These are phyloP conservation scores for Hycleus cichorii DNA, from an alignment of 1,140 invertebrate species.

Conservation along the genomic window DNA sequence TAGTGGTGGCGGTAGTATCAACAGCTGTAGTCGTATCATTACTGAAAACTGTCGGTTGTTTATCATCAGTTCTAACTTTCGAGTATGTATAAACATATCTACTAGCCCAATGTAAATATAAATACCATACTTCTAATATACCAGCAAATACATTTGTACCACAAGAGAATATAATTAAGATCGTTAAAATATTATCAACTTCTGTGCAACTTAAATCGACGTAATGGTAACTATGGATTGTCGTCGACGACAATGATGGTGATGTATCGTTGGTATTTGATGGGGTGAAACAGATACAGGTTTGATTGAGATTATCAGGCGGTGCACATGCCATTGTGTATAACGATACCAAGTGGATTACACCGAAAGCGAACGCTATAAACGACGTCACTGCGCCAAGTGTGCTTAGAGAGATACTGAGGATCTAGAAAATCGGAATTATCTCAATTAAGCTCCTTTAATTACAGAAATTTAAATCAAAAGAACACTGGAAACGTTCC, in stretches of 20 bases:
- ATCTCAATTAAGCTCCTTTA: not conserved
- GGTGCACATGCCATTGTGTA: conserved; percentile 39
- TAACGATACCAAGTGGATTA: conserved; percentile 41
- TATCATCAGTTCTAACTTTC: conserved; percentile 4
- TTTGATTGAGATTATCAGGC: conserved; percentile 31
- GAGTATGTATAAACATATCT: conserved; percentile 26
- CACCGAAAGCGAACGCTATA: conserved; percentile 40
- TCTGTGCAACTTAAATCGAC: conserved; percentile 43
- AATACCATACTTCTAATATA: conserved; percentile 41
- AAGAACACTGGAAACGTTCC: too few species aligned
- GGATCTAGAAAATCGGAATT: conserved; percentile 34
- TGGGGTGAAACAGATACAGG: conserved; percentile 32
- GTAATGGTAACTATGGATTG: conserved; percentile 37
- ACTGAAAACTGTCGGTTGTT: conserved; percentile 2
- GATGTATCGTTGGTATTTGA: conserved; percentile 9
- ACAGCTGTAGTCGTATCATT: not conserved
- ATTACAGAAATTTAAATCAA: not conserved
- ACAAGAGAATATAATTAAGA: conserved; percentile 40
- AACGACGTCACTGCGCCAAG: conserved; percentile 38
- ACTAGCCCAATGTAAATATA: conserved; percentile 44
- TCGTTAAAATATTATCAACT: conserved; percentile 39
- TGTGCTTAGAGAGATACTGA: conserved; percentile 40
- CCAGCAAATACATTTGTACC: conserved; percentile 38
- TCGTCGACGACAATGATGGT: conserved; percentile 5
- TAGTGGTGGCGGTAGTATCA: too few species aligned